phyloP scores from a whole-genome alignment of 2,113 vertebrate species.

The Alligator mississippiensis region DNA sequence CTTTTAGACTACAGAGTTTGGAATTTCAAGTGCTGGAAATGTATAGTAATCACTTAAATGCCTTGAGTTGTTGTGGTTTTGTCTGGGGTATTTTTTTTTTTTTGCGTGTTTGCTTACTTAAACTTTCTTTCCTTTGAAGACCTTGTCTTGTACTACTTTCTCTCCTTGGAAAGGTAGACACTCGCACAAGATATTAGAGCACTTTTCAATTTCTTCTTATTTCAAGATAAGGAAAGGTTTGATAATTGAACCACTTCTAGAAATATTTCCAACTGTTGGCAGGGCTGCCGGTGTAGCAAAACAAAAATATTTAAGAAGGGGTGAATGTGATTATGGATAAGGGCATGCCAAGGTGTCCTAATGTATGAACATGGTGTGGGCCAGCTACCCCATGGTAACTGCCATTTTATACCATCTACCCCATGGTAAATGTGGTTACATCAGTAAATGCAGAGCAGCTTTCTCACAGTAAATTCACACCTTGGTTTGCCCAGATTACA shows the following conservation, averaged over 20 bases:
- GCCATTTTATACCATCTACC: no score
- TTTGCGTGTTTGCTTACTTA: not conserved
- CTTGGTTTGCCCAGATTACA: not conserved
- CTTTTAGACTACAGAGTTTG: not conserved
- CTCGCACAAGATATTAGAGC: not conserved
- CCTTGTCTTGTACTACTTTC: not conserved
- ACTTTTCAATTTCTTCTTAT: not conserved
- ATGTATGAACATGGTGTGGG: no score
- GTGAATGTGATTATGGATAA: not conserved
- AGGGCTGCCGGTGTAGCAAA: not conserved
- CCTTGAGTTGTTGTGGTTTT: no score
- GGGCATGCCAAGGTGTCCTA: no score
- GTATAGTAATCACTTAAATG: no score
- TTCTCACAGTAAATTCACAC: no score
- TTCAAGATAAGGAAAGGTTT: not conserved
- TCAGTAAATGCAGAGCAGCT: no score
- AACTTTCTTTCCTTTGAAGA: not conserved
- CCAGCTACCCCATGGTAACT: no score
- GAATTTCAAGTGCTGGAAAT: not conserved
- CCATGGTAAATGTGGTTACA: no score
- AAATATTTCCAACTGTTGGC: not conserved
- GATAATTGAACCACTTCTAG: not conserved
- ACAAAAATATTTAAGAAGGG: not conserved
- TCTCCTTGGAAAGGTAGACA: not conserved
- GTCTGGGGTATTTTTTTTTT: no score